Conservation (phyloP, 1,140 invertebrate species). For the Drosophila dunni region DNA sequence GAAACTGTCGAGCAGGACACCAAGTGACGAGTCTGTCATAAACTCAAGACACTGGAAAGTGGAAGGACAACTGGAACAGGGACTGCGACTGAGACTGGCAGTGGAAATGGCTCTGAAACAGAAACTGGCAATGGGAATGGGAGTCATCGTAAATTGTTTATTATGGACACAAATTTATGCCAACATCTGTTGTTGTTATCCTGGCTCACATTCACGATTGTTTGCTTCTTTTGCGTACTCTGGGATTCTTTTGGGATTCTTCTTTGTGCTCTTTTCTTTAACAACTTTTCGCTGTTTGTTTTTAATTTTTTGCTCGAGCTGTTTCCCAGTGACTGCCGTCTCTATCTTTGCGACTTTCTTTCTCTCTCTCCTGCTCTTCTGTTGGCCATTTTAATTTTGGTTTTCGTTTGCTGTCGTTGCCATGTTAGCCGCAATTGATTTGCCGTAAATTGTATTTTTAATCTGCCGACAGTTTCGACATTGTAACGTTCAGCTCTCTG, state of each 20-base stretch:
- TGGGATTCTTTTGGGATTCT: conserved; percentile 1
- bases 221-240: conserved; percentile 30
- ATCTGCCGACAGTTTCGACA: conserved; percentile 64
- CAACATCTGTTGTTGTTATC: conserved; percentile 67
- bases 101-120: conserved; percentile 14
- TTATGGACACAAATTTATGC: conserved; percentile 77
- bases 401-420: conserved; percentile 63
- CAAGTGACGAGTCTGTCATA: not conserved
- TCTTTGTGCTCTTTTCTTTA: conserved; percentile 17
- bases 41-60: not conserved
- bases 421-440: conserved; percentile 78
- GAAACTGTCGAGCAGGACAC: not conserved
- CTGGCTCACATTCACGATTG: conserved; percentile 38
- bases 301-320: conserved; percentile 75
- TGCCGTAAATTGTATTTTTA: conserved; percentile 80
- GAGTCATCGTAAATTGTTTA: conserved; percentile 69
- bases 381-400: conserved; percentile 68
- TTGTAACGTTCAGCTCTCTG: conserved; percentile 44
- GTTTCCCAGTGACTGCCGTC: not conserved
- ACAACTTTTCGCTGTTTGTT: conserved; percentile 56
- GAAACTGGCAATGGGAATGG: conserved; percentile 11
- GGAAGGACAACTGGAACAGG: not conserved
- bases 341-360: conserved; percentile 14
- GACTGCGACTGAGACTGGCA: conserved; percentile 8
- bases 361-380: conserved; percentile 17